These are phyloP conservation scores for Nasonovia ribisnigri DNA, from an alignment of 2,888 invertebrate genomes.

Conservation along the genomic window DNA sequence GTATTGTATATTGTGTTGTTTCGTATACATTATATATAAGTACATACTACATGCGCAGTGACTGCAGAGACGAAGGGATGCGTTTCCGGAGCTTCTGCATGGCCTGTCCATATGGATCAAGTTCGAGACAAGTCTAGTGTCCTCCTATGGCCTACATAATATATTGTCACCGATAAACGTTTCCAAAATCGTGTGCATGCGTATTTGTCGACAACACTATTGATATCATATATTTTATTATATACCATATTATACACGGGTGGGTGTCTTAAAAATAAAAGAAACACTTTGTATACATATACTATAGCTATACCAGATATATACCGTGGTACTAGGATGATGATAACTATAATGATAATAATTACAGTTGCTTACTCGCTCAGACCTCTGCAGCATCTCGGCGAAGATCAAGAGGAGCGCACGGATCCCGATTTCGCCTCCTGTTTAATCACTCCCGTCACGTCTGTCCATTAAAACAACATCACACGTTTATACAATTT, in stretches of 20 bases:
- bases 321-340: too few relatives aligned
- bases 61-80: background rate
- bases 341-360: background rate
- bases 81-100: background rate
- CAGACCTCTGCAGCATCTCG: background rate
- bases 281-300: too few relatives aligned
- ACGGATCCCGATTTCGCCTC: background rate
- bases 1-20: background rate
- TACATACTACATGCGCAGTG: background rate
- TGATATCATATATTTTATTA: too few relatives aligned
- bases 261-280: background rate
- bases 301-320: too few relatives aligned
- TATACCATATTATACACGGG: too few relatives aligned
- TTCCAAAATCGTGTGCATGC: background rate
- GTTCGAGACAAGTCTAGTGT: background rate
- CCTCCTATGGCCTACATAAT: background rate
- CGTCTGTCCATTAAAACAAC: background rate
- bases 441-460: constrained; percentile 16
- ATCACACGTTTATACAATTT: background rate
- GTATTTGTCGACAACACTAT: background rate
- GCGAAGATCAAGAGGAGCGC: background rate
- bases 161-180: background rate
- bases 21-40: background rate
- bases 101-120: background rate
- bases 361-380: background rate